phyloP scores from a whole-genome alignment of 2,113 vertebrate species.

The Dendrocopos noguchii region DNA sequence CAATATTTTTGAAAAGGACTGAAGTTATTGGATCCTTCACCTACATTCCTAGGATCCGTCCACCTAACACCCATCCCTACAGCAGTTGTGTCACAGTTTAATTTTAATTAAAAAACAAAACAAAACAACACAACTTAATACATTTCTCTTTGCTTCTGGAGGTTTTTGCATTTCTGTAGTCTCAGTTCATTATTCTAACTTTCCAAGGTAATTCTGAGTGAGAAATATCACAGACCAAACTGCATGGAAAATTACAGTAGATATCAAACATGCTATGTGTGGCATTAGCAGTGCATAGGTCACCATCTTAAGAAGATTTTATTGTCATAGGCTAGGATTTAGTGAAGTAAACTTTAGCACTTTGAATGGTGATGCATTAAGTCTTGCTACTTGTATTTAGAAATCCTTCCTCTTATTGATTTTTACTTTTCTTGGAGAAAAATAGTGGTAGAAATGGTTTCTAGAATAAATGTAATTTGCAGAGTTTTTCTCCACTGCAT shows the following conservation, averaged over 20 bases:
- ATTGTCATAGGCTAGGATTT: not conserved
- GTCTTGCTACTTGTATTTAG: not conserved
- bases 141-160: not conserved
- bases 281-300: not conserved
- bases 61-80: not conserved
- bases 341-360: not conserved
- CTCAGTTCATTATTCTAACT: not conserved
- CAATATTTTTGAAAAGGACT: not conserved
- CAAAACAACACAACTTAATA: not conserved
- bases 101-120: not conserved
- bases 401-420: not conserved
- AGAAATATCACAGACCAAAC: not conserved
- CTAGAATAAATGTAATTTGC: not conserved
- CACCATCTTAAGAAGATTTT: not conserved
- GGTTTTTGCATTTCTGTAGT: not conserved
- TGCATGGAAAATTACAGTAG: not conserved
- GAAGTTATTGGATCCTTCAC: not conserved
- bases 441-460: not conserved
- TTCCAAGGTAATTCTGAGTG: not conserved
- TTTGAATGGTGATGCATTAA: not conserved
- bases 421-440: slow-evolving; percentile 38
- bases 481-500: not conserved
- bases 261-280: not conserved
- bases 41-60: not conserved
- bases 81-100: not conserved